Base-by-base conservation (phyloP, 2,888 invertebrate genomes). In the Nudaria mundana region DNA sequence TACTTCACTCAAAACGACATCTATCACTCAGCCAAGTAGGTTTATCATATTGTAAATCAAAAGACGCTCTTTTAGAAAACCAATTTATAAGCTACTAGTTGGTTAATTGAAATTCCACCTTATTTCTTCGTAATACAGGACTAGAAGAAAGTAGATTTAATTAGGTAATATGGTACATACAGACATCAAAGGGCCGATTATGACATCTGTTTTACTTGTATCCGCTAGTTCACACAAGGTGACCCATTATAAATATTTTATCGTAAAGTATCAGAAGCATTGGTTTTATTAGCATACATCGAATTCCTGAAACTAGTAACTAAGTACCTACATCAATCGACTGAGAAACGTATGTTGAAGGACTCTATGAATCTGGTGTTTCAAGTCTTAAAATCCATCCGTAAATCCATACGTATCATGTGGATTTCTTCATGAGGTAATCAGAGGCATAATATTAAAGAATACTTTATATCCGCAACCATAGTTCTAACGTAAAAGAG, bases 1-100 rank as follows among this genome's bases (percentile, higher is more conserved):
- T 29, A 24, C 32, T 41, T 29, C 33, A 33, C 15, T 37, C 29
- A 47, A 65, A 50, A 52, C 62, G 69, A 75, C 72, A 73, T 63
- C 59, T 63, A 70, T 76, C 75, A 73, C 64, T 75, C 76, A 63
- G 48, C 66, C 51, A 71, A 63, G 55, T 63, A 62, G 71, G 75
- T 74, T 74, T 71, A 73, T 71, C 57, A 59, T 66, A 57, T 59
- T 51, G 64, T 72, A 73, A 73, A 73, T 73, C 73, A 73, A 68
- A 64, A 33, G 44, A 48, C 53, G 57, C 46, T 42, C 50, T 49
- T 50, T 46, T 48, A 40, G 44, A 49, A 43, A 14, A 46, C 54
- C 33, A 42, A 16, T 5, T 10, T 22, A 16, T 5, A 25, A 2
- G 0, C 2, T 11, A 6, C 38, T 38, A 1, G 4, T 7, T 1